Conservation (phyloP, 92 coral and sea anemone species). For the Paragorgia papillata region DNA sequence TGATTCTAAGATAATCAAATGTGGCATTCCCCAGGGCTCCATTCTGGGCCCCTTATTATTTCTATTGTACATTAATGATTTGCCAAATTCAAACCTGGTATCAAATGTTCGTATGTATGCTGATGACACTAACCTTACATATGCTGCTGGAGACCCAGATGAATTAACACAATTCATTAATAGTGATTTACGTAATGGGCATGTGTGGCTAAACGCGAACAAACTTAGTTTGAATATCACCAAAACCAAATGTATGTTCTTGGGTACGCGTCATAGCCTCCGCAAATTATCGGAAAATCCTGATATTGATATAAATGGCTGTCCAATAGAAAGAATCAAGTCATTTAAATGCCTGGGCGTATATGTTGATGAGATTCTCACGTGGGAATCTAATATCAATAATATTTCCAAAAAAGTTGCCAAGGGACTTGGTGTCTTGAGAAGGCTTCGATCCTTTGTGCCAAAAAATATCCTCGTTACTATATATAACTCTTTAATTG, state of each 20-base stretch:
- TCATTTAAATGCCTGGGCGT: constrained; percentile 31
- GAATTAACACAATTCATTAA: not conserved
- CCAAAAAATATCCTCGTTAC: not conserved
- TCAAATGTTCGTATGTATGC: too few relatives aligned
- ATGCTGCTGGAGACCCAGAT: constrained; percentile 26
- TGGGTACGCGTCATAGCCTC: constrained; percentile 12
- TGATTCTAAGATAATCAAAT: too few relatives aligned
- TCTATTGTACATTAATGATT: too few relatives aligned
- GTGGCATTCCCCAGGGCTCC: too few relatives aligned
- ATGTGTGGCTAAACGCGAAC: constrained; percentile 40
- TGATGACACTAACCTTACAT: constrained; percentile 39
- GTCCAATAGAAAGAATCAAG: constrained; percentile 26
- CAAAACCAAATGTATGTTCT: constrained; percentile 39
- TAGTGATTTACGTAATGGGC: constrained; percentile 20
- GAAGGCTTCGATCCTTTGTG: constrained; percentile 16
- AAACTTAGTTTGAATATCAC: constrained; percentile 43
- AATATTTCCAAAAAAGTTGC: constrained; percentile 41
- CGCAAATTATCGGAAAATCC: not conserved
- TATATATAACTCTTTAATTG: constrained; percentile 28
- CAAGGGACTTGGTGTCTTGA: constrained; percentile 40
- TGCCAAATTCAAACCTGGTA: too few relatives aligned
- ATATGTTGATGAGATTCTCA: constrained; percentile 29
- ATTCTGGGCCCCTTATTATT: too few relatives aligned
- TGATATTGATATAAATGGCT: too few relatives aligned
- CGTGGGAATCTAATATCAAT: constrained; percentile 32